Conservation (phyloP, 1,140 invertebrate species). For the Riptortus pedestris region DNA sequence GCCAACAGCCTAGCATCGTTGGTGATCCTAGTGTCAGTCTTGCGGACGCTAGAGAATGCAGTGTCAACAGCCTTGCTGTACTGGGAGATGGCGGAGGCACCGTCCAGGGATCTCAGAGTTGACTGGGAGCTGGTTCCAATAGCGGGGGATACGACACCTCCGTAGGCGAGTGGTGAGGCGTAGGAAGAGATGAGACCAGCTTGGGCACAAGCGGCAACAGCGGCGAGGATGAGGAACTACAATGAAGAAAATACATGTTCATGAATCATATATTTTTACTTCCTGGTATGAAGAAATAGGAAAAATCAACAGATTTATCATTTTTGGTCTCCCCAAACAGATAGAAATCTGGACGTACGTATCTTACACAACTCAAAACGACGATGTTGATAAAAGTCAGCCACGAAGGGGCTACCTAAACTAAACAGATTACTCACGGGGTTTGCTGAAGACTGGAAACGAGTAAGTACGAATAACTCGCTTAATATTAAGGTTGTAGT, state of each 20-base stretch:
- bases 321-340: too few relatives aligned
- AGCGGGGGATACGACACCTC: conserved; percentile 30
- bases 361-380: too few relatives aligned
- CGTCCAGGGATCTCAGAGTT: conserved; percentile 45
- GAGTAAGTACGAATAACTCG: too few relatives aligned
- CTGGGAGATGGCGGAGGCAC: conserved; percentile 44
- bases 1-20: conserved; percentile 40
- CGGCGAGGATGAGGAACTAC: conserved; percentile 39
- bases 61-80: conserved; percentile 51
- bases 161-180: conserved; percentile 36
- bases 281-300: too few relatives aligned
- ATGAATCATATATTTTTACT: too few relatives aligned
- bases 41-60: conserved; percentile 51
- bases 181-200: conserved; percentile 2
- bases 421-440: too few relatives aligned
- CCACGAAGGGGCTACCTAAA: too few relatives aligned
- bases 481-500: too few relatives aligned
- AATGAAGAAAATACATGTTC: neutral
- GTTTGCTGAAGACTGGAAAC: too few relatives aligned
- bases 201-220: conserved; percentile 11
- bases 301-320: too few relatives aligned
- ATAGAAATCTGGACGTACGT: too few relatives aligned
- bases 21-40: conserved; percentile 48
- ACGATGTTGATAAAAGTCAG: too few relatives aligned
- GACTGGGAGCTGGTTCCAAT: conserved; percentile 45